Evolutionary conservation across 92 coral and sea anemone genomes (phyloP).

Genomic region (Phenganax subtilis): DNA sequence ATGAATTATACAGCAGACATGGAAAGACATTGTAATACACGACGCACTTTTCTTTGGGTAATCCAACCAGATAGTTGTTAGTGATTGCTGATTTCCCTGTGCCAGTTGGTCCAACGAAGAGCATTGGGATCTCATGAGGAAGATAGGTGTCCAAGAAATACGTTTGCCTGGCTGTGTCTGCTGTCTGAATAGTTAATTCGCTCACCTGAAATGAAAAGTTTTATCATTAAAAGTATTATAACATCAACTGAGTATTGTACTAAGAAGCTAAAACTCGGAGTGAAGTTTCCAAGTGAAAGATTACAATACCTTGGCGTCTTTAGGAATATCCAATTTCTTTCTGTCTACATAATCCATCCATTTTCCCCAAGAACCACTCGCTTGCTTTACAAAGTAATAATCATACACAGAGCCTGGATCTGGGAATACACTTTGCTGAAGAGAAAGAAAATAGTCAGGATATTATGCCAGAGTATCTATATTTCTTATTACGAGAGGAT

Average conservation of each 20-base stretch:
- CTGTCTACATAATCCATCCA: slow-evolving; percentile 89
- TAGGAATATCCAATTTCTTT: slow-evolving; percentile 61
- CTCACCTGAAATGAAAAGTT: slow-evolving; percentile 61
- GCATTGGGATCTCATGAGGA: slow-evolving; percentile 73
- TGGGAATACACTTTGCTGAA: slow-evolving; percentile 95
- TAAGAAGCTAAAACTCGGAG: not conserved
- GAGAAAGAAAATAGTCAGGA: not conserved
- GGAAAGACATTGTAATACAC: not conserved
- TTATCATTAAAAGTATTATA: not conserved
- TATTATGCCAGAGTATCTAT: too few species aligned
- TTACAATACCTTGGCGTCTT: slow-evolving; percentile 70
- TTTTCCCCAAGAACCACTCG: slow-evolving; percentile 90
- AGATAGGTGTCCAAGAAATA: slow-evolving; percentile 83
- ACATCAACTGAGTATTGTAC: not conserved
- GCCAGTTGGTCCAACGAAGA: slow-evolving; percentile 96
- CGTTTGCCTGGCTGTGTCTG: slow-evolving; percentile 86
- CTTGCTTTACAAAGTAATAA: slow-evolving; percentile 95
- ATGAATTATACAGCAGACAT: not conserved
- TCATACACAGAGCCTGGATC: slow-evolving; percentile 96
- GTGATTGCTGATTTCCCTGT: slow-evolving; percentile 99
- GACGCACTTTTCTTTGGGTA: slow-evolving; percentile 86
- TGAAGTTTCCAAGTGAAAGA: not conserved
- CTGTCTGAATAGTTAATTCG: slow-evolving; percentile 93
- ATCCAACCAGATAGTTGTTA: slow-evolving; percentile 67
- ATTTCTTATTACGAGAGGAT: not conserved